Base-by-base conservation (phyloP, 2,113 vertebrate genomes). In the Eurystomus gularis region DNA sequence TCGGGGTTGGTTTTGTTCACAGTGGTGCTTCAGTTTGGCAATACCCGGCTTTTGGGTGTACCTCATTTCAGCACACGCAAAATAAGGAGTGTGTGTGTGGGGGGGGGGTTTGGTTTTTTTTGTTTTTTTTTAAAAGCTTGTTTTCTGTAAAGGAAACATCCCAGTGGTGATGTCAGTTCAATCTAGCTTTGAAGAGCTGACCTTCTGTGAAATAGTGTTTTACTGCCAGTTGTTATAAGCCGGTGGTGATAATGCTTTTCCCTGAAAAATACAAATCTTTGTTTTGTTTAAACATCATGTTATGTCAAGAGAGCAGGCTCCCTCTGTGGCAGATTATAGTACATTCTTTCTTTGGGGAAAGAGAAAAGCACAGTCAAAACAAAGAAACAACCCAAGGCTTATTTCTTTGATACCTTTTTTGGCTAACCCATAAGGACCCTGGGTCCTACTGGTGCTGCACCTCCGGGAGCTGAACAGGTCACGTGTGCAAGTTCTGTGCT, bases 141-240 rank as follows among this genome's bases (percentile, higher is more conserved):
- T 40, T 85, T 91, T 91, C n/a, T 85, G 23, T 83, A 46, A 77
- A 73, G 62, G 29, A 88, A 80, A 33, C 26, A 11, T 80, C 95
- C 75, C 42, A 46, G 0, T 46, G 4, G 37, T 83, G 42, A 3
- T 6, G 2, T 77, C 72, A 78, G 68, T 64, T 73, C 90, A 88
- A 77, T 80, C 46, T 73, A n/a, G 29, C 85, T 95, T 95, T 92
- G 68, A 94, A 91, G 35, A 81, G 31, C 61, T 90, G 86, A 93
- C 57, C 85, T 95, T 84, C 72, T 49, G 65, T 92, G 68, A 90
- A 97, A 72, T 31, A 60, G 12, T 65, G 33, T 75, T 96, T 89
- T 85, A 78, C 69, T 88, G 81, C 62, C 52, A 37, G 37, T 72
- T 85, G 55, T 94, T 88, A 16, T 24, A 70, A 73, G 25, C 31